These are phyloP conservation scores for Campoletis sonorensis DNA, from an alignment of 1,140 invertebrate genomes.

Conservation along the genomic window DNA sequence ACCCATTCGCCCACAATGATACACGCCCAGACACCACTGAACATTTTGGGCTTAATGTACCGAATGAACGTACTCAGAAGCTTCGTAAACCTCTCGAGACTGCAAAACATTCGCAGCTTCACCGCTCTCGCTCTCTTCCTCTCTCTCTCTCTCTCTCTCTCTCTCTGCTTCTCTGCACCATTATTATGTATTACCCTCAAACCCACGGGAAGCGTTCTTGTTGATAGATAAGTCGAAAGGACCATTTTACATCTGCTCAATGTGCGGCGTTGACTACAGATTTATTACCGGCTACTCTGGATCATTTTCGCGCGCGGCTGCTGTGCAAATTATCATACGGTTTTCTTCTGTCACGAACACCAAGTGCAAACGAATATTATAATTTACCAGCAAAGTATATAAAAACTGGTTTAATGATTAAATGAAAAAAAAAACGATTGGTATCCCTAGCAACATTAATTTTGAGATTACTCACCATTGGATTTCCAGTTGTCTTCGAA, in stretches of 20 bases:
- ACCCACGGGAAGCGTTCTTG: conserved; percentile 8
- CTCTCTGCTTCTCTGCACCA: background rate
- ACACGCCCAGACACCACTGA: conserved; percentile 4
- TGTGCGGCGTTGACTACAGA: conserved; percentile 38
- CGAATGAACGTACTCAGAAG: conserved; percentile 38
- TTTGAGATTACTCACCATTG: too few relatives aligned
- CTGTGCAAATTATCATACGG: background rate
- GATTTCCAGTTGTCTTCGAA: too few relatives aligned
- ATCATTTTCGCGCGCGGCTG: conserved; percentile 34
- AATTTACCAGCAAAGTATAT: too few relatives aligned
- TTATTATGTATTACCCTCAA: background rate
- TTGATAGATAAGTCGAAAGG: conserved; percentile 18
- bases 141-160: too few relatives aligned
- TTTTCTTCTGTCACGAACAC: background rate
- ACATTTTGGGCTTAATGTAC: conserved; percentile 49
- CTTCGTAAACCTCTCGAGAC: conserved; percentile 2
- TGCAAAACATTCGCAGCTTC: conserved; percentile 44
- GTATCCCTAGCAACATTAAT: too few relatives aligned
- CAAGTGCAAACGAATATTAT: background rate
- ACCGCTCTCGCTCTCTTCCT: background rate
- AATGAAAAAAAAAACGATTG: too few relatives aligned
- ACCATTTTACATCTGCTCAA: conserved; percentile 46
- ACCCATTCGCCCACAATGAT: background rate
- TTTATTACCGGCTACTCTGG: conserved; percentile 47
- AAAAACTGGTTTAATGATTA: too few relatives aligned